A percentile compares a stretch with the other conserved stretches of the same genome.
Evolutionary conservation across 1,140 invertebrate genomes (phyloP).

Genomic region (Drosophila quadrilineata): DNA sequence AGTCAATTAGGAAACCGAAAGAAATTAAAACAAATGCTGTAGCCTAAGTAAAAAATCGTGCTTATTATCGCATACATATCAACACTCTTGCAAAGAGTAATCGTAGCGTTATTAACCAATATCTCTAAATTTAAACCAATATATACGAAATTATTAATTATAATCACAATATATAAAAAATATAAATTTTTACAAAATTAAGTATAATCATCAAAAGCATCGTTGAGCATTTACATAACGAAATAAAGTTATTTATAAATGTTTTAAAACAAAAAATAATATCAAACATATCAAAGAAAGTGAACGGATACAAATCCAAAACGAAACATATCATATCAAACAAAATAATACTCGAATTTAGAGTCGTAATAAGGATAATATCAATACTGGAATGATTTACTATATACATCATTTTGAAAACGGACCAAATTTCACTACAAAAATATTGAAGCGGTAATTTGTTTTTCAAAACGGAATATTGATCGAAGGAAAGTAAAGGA

Average conservation of each 20-base stretch:
- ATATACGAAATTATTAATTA: conserved; percentile 26
- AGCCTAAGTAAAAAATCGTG: conserved; percentile 49
- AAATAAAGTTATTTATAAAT: no score
- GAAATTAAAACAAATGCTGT: conserved; percentile 49
- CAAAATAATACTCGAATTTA: conserved; percentile 3
- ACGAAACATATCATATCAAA: no score
- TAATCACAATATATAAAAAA: conserved; percentile 22
- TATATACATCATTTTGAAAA: conserved; percentile 9
- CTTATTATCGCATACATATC: conserved; percentile 74
- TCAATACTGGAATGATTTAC: conserved; percentile 12
- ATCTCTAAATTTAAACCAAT: conserved; percentile 21
- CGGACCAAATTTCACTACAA: conserved; percentile 27
- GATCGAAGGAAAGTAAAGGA: not conserved
- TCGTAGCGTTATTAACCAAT: conserved; percentile 34
- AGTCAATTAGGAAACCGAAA: not conserved
- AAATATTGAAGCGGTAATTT: not conserved
- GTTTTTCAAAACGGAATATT: not conserved
- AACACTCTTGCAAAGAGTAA: conserved; percentile 67
- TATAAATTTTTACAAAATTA: no score
- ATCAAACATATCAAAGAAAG: conserved; percentile 9
- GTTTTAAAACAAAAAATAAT: not conserved
- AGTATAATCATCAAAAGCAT: no score
- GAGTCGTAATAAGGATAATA: no score
- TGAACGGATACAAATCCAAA: not conserved
- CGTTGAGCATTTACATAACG: no score